These are phyloP conservation scores for Cenopis cana DNA, from an alignment of 2,888 invertebrate genomes.

Conservation along the genomic window DNA sequence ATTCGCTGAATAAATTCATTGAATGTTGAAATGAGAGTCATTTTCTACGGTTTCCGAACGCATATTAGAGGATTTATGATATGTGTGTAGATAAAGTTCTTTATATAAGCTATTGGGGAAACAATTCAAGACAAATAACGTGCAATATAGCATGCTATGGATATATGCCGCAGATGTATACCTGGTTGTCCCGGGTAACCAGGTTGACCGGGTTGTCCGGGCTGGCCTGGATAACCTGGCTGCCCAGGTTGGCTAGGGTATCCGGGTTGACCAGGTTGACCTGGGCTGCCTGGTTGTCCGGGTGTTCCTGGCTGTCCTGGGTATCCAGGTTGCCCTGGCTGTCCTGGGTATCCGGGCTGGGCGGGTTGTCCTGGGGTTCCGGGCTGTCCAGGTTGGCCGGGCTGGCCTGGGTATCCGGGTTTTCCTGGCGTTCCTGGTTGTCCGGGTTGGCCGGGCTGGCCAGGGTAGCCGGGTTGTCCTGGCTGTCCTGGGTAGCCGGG, in stretches of 20 bases:
- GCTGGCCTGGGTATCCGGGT: constrained; percentile 23
- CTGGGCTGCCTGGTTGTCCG: constrained; percentile 60
- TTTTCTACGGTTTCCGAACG: too few relatives aligned
- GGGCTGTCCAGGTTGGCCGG: constrained; percentile 24
- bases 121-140: too few relatives aligned
- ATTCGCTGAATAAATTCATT: too few relatives aligned
- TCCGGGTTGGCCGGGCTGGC: constrained; percentile 37
- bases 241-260: constrained; percentile 49
- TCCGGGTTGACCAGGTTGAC: constrained; percentile 69
- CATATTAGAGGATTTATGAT: too few relatives aligned
- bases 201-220: constrained; percentile 49
- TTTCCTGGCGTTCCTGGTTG: constrained; percentile 15
- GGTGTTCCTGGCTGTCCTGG: constrained; percentile 50
- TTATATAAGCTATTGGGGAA: too few relatives aligned
- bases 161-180: too few relatives aligned
- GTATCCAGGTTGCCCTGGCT: not conserved
- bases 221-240: constrained; percentile 47
- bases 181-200: constrained; percentile 14
- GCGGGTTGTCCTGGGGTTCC: too few relatives aligned
- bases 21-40: too few relatives aligned
- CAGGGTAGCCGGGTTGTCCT: too few relatives aligned
- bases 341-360: constrained; percentile 24
- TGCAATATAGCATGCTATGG: too few relatives aligned
- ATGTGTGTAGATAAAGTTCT: too few relatives aligned
- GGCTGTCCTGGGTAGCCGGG: constrained; percentile 36